phyloP scores from a whole-genome alignment of 2,797 vertebrate species.

The Gallirallus australis region DNA sequence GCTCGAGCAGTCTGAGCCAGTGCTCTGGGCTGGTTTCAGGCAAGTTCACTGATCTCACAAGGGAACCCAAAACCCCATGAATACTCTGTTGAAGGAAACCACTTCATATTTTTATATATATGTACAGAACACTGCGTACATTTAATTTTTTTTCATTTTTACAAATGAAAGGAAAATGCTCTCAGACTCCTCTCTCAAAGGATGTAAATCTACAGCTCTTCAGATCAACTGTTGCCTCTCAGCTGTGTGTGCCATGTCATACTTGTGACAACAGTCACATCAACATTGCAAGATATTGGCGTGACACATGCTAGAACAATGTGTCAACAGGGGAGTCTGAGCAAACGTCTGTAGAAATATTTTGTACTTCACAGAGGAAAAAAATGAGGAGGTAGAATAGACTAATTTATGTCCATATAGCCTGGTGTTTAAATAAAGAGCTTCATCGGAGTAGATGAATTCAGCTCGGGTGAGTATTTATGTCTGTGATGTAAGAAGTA shows the following conservation, averaged over 20 bases:
- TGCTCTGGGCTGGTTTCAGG: background rate
- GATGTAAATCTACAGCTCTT: background rate
- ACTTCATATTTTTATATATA: background rate
- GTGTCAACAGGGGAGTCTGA: constrained; percentile 2
- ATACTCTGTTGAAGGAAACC: background rate
- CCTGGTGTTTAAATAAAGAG: background rate
- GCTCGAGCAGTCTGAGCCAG: rapidly evolving
- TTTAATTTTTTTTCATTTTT: background rate
- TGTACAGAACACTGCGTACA: background rate
- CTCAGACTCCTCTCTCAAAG: background rate
- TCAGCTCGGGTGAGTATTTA: background rate
- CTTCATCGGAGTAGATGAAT: background rate
- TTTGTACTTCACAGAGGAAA: background rate
- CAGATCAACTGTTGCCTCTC: background rate
- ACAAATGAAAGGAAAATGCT: background rate
- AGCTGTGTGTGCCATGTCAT: background rate
- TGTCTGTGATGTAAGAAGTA: background rate
- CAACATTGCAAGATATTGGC: background rate
- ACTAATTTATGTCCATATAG: background rate
- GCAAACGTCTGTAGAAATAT: background rate
- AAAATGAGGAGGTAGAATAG: background rate
- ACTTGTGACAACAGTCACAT: constrained; percentile 4
- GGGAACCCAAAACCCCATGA: background rate
- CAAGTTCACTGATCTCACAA: background rate
- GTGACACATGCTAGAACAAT: constrained; percentile 1